Percentiles rank a stretch among this genome's conserved stretches.
These are phyloP conservation scores for Mimachlamys varia DNA, from an alignment of 2,888 invertebrate species.

Conservation along the genomic window DNA sequence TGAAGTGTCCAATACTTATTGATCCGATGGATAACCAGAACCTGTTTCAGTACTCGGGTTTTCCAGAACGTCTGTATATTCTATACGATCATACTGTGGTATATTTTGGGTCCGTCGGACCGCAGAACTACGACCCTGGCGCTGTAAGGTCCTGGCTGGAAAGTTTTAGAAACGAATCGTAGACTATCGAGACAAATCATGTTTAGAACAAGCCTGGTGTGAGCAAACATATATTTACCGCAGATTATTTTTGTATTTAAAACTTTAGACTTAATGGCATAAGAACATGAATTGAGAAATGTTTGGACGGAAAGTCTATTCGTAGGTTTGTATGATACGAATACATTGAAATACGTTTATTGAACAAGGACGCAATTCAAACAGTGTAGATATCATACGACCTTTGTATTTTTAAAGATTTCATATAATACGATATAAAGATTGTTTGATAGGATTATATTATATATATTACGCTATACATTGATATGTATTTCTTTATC, in stretches of 20 bases:
- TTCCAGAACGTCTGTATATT: conserved; percentile 57
- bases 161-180: neutral
- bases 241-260: no score
- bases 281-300: no score
- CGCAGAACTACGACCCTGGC: conserved; percentile 40
- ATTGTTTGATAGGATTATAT: neutral
- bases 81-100: conserved; percentile 48
- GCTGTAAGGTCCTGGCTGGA: conserved; percentile 41
- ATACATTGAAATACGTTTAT: no score
- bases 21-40: conserved; percentile 56
- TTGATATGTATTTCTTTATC: no score
- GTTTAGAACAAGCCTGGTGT: no score
- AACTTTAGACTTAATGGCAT: no score
- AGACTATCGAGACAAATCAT: neutral
- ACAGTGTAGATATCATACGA: no score
- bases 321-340: no score
- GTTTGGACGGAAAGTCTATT: no score
- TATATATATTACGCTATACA: neutral
- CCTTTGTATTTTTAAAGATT: no score
- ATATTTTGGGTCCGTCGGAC: conserved; percentile 49
- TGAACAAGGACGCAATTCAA: no score
- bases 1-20: conserved; percentile 51
- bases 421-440: neutral
- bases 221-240: no score
- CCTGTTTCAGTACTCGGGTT: conserved; percentile 48